Percentiles rank a stretch among this genome's conserved stretches.
phyloP scores from a whole-genome alignment of 2,888 invertebrate genomes.

The Diarsia mendica region DNA sequence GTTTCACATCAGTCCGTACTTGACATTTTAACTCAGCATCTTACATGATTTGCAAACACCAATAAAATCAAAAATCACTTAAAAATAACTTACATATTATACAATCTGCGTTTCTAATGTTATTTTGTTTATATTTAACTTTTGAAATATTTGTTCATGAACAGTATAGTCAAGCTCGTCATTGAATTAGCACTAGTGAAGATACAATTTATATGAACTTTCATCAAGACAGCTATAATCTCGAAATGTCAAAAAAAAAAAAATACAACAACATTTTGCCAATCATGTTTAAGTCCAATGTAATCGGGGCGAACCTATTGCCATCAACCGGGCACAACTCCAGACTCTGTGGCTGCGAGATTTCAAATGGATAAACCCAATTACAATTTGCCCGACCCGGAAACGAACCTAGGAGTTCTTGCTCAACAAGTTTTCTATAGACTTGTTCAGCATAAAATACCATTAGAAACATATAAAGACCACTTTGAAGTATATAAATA shows the following conservation, averaged over 20 bases:
- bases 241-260: no score
- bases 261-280: no score
- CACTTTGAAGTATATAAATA: constrained; percentile 7
- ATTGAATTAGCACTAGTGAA: no score
- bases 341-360: no score
- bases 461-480: neutral
- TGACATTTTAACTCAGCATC: constrained; percentile 56
- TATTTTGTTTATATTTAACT: constrained; percentile 20
- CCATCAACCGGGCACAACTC: no score
- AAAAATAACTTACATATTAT: constrained; percentile 54
- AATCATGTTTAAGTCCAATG: no score
- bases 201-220: no score
- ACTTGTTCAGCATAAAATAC: neutral
- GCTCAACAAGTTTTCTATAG: neutral
- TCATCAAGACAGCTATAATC: no score
- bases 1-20: constrained; percentile 23
- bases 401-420: no score
- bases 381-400: no score
- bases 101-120: constrained; percentile 41
- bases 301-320: no score
- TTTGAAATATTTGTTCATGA: constrained; percentile 46
- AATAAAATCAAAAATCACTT: constrained; percentile 66
- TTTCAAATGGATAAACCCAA: no score
- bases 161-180: neutral
- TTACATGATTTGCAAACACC: constrained; percentile 68